These are phyloP conservation scores for Actenoides lindsayi DNA, from an alignment of 2,113 vertebrate genomes.

Conservation along the genomic window DNA sequence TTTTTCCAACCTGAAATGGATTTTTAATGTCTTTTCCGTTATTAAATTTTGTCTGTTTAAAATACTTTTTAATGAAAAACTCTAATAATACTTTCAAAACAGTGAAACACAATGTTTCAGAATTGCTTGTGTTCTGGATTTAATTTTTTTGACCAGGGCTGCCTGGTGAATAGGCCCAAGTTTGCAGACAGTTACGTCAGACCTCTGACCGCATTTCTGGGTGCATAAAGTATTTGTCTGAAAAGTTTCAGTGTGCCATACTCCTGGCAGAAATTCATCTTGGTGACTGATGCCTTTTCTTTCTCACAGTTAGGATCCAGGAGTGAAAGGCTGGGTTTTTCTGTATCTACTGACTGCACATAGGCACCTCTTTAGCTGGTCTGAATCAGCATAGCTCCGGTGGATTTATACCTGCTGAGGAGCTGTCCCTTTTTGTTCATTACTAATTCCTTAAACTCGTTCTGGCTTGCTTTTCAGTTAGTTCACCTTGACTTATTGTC, in stretches of 20 bases:
- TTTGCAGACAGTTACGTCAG: neutral
- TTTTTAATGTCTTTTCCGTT: neutral
- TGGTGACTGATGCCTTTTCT: neutral
- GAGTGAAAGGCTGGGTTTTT: neutral
- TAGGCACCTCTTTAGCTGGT: neutral
- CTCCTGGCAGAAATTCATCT: neutral
- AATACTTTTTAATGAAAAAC: neutral
- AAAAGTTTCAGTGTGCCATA: neutral
- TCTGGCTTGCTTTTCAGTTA: conserved; percentile 59
- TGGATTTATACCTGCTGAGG: conserved; percentile 57
- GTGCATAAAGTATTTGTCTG: neutral
- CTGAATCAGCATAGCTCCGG: neutral
- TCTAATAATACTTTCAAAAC: neutral
- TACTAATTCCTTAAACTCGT: conserved; percentile 51
- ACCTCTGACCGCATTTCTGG: neutral
- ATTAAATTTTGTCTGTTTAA: conserved; percentile 43
- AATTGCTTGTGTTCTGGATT: neutral
- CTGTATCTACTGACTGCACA: neutral
- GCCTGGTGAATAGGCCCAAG: neutral
- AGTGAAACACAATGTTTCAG: neutral
- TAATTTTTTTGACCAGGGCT: neutral
- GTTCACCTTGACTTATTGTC: conserved; percentile 68
- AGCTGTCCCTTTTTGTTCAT: conserved; percentile 33
- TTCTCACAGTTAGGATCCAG: neutral
- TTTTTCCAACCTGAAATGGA: conserved; percentile 29